Evolutionary conservation across 1,140 invertebrate species (phyloP), one percentile per base, ranked within the genome.

Genomic region (Eupristina koningsbergeri): DNA sequence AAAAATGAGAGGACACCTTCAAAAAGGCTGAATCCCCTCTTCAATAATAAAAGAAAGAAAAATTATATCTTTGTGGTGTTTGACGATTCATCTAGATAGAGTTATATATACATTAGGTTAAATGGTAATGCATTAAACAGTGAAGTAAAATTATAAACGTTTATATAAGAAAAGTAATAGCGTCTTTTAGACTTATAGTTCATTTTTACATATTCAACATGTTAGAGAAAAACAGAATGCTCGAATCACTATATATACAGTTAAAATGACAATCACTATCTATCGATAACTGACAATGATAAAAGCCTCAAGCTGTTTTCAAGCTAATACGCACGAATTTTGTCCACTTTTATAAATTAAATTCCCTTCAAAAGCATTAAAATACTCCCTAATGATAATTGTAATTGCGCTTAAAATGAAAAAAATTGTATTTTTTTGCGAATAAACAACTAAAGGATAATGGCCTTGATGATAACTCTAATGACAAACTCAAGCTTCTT

Each of bases 181-280:
- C 81, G 80, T 89, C 83, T 87, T 89, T 22, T 88, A 86, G 88
- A 88, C 78, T 87, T 81, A 81, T 88, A 87, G 86, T 84, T 87
- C 87, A 86, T 89, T 88, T 89, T 89, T 87, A 84, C 87, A 87
- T 77, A 83, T 83, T 85, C 85, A 86, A 80, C 26, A 78, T 64
- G 34, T 77, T 58, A 63, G 58, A 67, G 76, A 73, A 77, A 41
- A 79, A n/a, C 34, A 61, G 15, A 76, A 81, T 71, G 50, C 63
- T 77, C 61, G 22, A 75, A 81, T 80, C 63, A 85, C 64, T 84
- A 86, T 85, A 81, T 89, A 88, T 90, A 90, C 89, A 90, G 88
- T 91, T 89, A 87, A 89, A 82, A 91, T 89, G 91, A 92, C 91
- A 92, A 92, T 92, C 91, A 92, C 89, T 91, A 88, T 89, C 84